Percentiles rank a stretch among this genome's conserved stretches.
Conservation (phyloP, 2,797 vertebrate genomes). For the Trematomus bernacchii region DNA sequence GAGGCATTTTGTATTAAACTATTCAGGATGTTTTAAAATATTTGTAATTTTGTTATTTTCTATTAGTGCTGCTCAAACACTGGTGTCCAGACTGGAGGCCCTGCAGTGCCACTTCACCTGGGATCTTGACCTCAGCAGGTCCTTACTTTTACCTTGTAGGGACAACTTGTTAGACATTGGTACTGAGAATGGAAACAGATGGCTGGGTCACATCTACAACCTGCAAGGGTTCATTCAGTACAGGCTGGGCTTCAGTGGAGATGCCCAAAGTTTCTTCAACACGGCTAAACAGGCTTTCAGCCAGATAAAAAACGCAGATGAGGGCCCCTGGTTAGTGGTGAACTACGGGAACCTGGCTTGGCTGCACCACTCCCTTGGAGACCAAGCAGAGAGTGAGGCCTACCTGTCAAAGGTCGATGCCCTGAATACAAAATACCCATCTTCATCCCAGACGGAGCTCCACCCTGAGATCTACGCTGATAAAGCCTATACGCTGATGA, state of each 20-base stretch:
- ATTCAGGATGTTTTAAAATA: neutral
- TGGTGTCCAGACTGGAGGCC: constrained; percentile 42
- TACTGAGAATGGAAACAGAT: no score
- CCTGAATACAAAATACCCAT: constrained; percentile 52
- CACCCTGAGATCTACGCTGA: constrained; percentile 75
- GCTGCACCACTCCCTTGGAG: constrained; percentile 55
- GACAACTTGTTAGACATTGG: constrained; percentile 69
- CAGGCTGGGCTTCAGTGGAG: constrained; percentile 3
- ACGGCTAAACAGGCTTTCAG: constrained; percentile 65
- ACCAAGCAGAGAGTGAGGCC: constrained; percentile 42
- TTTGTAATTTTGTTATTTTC: neutral
- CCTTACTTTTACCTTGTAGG: constrained; percentile 11
- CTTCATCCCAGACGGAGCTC: constrained; percentile 53
- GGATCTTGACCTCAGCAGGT: constrained; percentile 30
- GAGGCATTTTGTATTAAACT: neutral
- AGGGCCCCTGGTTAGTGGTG: constrained; percentile 75
- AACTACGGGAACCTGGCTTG: constrained; percentile 76
- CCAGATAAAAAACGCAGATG: constrained; percentile 62
- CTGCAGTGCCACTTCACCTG: constrained; percentile 79
- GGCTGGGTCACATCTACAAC: constrained; percentile 78
- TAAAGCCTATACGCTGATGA: constrained; percentile 79
- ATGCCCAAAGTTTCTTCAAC: constrained; percentile 49
- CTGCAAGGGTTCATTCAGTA: constrained; percentile 67
- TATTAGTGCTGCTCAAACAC: constrained; percentile 9
- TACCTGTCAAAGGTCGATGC: constrained; percentile 53